Evolutionary conservation across 2,113 vertebrate species (phyloP).

Genomic region (Epinephelus cyanopodus): DNA sequence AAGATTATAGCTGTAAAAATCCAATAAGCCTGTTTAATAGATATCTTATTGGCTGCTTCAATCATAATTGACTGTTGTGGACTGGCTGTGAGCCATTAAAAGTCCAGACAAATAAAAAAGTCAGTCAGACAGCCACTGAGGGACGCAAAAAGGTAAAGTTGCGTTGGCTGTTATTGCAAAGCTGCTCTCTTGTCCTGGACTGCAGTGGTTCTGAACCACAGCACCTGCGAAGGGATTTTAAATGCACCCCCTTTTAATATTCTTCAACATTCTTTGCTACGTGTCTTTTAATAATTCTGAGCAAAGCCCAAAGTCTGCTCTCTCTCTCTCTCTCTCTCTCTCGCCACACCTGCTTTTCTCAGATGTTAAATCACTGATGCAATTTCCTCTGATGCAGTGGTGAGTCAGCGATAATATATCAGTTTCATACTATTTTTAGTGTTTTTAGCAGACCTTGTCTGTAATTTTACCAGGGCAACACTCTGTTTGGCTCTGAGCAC

Average conservation of each 20-base stretch:
- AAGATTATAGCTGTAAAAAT: conserved; percentile 25
- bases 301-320: neutral
- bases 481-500: neutral
- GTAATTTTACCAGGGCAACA: neutral
- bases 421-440: neutral
- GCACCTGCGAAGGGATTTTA: neutral
- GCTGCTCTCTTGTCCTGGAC: conserved; percentile 4
- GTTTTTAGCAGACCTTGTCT: neutral
- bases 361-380: conserved; percentile 15
- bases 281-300: neutral
- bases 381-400: neutral
- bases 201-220: neutral
- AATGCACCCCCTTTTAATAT: neutral
- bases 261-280: neutral
- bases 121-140: neutral
- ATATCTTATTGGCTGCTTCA: conserved; percentile 17
- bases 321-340: neutral
- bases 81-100: neutral
- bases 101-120: neutral
- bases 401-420: conserved; percentile 10
- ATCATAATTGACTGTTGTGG: neutral
- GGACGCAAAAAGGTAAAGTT: neutral
- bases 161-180: conserved; percentile 28
- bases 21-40: conserved; percentile 42
- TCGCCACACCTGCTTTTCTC: neutral